These are phyloP conservation scores for Anomalospiza imberbis DNA, from an alignment of 2,797 vertebrate species.

Conservation along the genomic window DNA sequence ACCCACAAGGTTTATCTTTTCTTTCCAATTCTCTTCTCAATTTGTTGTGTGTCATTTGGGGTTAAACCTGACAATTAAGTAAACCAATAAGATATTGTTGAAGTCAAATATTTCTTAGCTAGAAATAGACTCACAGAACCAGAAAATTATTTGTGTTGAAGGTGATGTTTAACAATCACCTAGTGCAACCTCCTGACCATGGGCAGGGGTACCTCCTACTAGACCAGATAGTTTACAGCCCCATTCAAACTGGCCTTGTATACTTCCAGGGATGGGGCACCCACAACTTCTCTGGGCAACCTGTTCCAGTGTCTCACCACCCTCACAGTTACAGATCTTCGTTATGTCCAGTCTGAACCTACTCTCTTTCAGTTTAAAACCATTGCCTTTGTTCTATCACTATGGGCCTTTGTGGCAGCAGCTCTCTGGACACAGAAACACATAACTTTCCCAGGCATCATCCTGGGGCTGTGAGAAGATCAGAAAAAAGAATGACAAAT, in stretches of 20 bases:
- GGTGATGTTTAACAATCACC: not conserved
- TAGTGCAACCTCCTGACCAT: not conserved
- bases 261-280: not conserved
- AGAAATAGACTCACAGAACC: not conserved
- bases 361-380: not conserved
- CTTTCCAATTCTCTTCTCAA: not conserved
- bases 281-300: not conserved
- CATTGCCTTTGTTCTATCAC: not conserved
- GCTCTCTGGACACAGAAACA: too few relatives aligned
- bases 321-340: not conserved
- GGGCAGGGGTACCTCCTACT: too few relatives aligned
- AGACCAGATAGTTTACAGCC: not conserved
- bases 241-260: not conserved
- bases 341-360: not conserved
- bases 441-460: too few relatives aligned
- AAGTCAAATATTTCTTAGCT: not conserved
- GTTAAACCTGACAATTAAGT: not conserved
- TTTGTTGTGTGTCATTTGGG: not conserved
- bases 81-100: not conserved
- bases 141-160: not conserved
- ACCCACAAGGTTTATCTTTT: not conserved
- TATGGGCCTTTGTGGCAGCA: too few relatives aligned
- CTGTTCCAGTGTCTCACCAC: not conserved
- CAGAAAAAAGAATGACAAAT: too few relatives aligned
- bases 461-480: too few relatives aligned